Percentiles rank a stretch among this genome's conserved stretches.
phyloP scores from a whole-genome alignment of 1,140 invertebrate species.

The Drosophila tani region DNA sequence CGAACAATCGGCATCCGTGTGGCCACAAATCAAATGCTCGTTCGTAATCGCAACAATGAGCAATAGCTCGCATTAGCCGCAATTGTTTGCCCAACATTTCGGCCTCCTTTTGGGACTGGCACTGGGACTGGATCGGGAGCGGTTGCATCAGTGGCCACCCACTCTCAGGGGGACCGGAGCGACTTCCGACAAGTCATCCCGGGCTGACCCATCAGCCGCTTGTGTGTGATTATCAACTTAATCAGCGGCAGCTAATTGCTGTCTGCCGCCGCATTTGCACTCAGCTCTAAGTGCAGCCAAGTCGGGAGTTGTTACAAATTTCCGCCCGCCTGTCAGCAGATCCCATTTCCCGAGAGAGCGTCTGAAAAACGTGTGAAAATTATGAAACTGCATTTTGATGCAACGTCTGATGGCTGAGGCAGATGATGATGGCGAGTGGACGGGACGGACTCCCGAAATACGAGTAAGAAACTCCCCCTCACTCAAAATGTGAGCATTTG shows the following conservation, averaged over 20 bases:
- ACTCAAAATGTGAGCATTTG: constrained; percentile 61
- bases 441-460: constrained; percentile 58
- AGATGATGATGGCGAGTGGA: constrained; percentile 14
- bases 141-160: constrained; percentile 47
- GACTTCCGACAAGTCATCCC: constrained; percentile 66
- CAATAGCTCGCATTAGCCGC: constrained; percentile 71
- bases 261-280: constrained; percentile 70
- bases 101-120: constrained; percentile 20
- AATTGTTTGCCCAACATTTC: constrained; percentile 69
- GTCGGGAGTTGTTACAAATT: constrained; percentile 67
- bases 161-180: constrained; percentile 25
- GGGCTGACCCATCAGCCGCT: constrained; percentile 34
- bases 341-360: constrained; percentile 53
- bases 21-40: constrained; percentile 73
- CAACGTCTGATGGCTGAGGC: constrained; percentile 21
- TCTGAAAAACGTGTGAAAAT: constrained; percentile 78
- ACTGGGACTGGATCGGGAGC: constrained; percentile 16
- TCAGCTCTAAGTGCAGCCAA: constrained; percentile 60
- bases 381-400: constrained; percentile 75
- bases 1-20: constrained; percentile 65
- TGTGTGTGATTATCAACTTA: constrained; percentile 59
- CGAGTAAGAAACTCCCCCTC: constrained; percentile 39
- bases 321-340: constrained; percentile 74
- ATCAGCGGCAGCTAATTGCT: constrained; percentile 60
- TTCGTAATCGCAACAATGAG: constrained; percentile 65